These are phyloP conservation scores for Python bivittatus DNA, from an alignment of 2,113 vertebrate genomes.

Conservation along the genomic window DNA sequence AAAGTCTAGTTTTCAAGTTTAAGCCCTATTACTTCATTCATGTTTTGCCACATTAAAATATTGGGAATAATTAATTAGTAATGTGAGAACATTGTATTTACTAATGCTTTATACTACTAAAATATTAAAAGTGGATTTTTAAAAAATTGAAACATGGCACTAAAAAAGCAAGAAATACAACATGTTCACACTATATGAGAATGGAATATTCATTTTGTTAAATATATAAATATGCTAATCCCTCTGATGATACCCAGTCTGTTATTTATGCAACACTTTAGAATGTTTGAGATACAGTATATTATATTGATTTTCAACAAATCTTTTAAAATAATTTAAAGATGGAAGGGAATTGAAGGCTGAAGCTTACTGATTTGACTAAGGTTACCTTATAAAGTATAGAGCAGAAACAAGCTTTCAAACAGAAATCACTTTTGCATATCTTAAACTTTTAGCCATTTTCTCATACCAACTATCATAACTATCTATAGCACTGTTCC, in stretches of 20 bases:
- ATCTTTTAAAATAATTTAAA: neutral
- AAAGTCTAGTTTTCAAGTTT: constrained; percentile 9
- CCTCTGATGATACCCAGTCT: neutral
- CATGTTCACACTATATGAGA: neutral
- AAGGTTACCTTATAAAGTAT: neutral
- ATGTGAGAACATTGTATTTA: neutral
- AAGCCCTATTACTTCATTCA: neutral
- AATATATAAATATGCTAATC: neutral
- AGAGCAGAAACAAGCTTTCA: neutral
- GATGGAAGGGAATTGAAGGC: neutral
- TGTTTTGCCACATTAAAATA: neutral
- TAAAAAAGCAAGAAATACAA: neutral
- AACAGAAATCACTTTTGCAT: neutral
- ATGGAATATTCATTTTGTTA: neutral
- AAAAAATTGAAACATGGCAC: neutral
- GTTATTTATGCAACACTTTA: neutral
- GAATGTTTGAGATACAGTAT: neutral
- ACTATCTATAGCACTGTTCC: neutral
- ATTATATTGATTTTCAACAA: neutral
- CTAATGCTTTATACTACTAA: neutral
- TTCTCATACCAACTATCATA: neutral
- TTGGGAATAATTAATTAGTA: neutral
- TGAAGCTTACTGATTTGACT: neutral
- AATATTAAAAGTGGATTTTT: neutral
- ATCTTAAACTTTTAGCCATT: neutral